Evolutionary conservation across 1,140 invertebrate species (phyloP), one percentile per base, ranked within the genome.

Genomic region (Drosophila nikananu): DNA sequence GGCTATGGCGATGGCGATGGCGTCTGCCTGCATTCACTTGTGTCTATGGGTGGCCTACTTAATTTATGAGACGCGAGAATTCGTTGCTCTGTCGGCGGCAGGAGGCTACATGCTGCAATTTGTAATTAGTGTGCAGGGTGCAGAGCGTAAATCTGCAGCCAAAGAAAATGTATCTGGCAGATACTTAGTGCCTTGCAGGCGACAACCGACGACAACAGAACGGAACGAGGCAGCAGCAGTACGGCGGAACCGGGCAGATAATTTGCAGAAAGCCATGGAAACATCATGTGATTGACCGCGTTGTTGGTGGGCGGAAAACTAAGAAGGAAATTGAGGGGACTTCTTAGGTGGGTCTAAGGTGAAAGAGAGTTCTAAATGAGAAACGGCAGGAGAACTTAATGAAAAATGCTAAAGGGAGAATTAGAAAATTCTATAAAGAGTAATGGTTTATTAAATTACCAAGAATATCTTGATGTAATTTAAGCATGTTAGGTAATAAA

Each of bases 31-130:
- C 70, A 67, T n/a, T 41, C 63, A 59, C 71, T 80, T 70, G n/a
- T n/a, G 83, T 87, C 83, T 87, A 90, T 89, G 84, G 84, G 77
- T 87, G 84, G 84, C 84, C 84, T 89, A 89, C 86, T 84, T 89
- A 89, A 81, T 89, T 89, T 89, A 89, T 89, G 84, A 89, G 84
- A 90, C 84, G 84, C 81, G 78, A 89, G 84, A 89, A 89, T 87
- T 89, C 76, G 84, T 80, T 78, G 74, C 66, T 80, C 75, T 27
- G 71, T 5, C n/a, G 37, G 19, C 19, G 44, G 37, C 61, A 52
- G 63, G 35, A 51, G 60, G 64, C 59, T 59, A 80, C 72, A 74
- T 83, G 62, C 70, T 76, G 84, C 78, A 89, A 81, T 89, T 89
- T 81, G 86, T 90, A 89, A 89, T 89, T 89, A 89, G 86, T 89